phyloP scores from a whole-genome alignment of 2,113 vertebrate species.

The Hylia prasina region DNA sequence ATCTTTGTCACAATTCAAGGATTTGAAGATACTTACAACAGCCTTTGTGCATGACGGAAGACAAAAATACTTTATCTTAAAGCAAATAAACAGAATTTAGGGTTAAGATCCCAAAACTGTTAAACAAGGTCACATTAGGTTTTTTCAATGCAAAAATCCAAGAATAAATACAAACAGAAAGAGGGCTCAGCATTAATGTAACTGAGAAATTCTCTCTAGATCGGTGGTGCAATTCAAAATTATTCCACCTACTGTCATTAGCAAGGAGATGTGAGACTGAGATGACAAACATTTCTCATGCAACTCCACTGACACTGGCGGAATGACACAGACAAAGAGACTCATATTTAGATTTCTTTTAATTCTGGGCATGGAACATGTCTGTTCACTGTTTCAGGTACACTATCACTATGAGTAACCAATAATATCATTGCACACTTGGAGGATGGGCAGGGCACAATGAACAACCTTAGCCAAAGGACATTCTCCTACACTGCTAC shows the following conservation, averaged over 20 bases:
- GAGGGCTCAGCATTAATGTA: not conserved
- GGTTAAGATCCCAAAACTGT: not conserved
- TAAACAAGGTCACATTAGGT: not conserved
- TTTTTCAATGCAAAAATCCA: not conserved
- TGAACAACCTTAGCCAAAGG: not conserved
- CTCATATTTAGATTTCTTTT: not conserved
- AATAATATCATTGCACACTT: not conserved
- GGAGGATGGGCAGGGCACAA: not conserved
- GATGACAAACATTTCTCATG: not conserved
- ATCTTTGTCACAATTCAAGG: constrained; percentile 39
- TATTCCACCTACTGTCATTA: not conserved
- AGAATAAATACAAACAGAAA: not conserved
- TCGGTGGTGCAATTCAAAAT: not conserved
- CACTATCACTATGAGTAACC: not conserved
- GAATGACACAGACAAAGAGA: not conserved
- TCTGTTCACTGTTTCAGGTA: not conserved
- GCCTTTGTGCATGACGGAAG: not conserved
- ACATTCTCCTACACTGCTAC: not conserved
- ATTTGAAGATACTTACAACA: constrained; percentile 12
- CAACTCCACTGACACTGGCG: not conserved
- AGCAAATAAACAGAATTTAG: not conserved
- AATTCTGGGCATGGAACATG: not conserved
- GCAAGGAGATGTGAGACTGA: not conserved
- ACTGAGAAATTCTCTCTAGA: not conserved
- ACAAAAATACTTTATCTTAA: not conserved